A percentile compares a stretch with the other conserved stretches of the same genome.
phyloP scores from a whole-genome alignment of 2,113 vertebrate genomes.

The Psophia crepitans region DNA sequence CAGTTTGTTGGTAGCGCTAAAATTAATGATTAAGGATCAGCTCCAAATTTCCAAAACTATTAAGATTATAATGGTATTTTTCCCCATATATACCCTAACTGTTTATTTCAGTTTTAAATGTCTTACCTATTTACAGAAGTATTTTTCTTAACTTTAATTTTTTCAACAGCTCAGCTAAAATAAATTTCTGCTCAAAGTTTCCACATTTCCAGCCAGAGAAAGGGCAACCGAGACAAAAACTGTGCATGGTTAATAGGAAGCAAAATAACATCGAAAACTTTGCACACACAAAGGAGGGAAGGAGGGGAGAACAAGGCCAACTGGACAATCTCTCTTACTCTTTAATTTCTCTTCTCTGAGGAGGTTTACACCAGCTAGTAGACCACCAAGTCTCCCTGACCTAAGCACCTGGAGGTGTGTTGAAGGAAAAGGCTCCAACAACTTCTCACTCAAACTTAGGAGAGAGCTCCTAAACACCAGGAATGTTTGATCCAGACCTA shows the following conservation, averaged over 20 bases:
- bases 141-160: not conserved
- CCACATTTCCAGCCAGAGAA: not conserved
- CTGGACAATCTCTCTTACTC: not conserved
- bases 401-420: not conserved
- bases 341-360: not conserved
- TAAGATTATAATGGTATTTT: not conserved
- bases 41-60: not conserved
- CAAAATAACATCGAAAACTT: not conserved
- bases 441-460: not conserved
- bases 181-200: conserved; percentile 8
- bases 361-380: not conserved
- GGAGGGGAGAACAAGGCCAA: not conserved
- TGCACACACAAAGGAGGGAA: not conserved
- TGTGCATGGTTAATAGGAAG: not conserved
- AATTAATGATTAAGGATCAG: not conserved
- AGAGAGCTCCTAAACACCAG: not conserved
- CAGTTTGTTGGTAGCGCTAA: not conserved
- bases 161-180: not conserved
- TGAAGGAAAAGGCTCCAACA: not conserved
- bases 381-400: not conserved
- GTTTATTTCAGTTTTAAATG: not conserved
- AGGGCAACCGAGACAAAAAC: not conserved
- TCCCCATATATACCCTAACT: not conserved
- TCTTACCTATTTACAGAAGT: not conserved
- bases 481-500: not conserved